Conservation (phyloP, 2,888 invertebrate genomes). For the Pyrocoelia pectoralis region DNA sequence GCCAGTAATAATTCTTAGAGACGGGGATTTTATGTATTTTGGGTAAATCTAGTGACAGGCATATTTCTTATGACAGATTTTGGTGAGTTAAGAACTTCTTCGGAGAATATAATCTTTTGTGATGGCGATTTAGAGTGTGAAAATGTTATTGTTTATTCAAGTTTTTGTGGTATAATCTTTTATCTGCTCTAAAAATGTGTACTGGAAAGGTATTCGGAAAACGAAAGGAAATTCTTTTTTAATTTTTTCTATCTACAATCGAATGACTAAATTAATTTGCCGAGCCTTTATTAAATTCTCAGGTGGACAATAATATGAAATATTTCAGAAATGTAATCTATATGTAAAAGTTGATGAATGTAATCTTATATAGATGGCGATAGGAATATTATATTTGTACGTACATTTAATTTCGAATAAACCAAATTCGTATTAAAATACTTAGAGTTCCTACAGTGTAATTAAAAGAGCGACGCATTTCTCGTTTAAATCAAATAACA, state of each 20-base stretch:
- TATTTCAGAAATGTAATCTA: background rate
- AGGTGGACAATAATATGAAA: background rate
- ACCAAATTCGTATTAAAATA: slow-evolving; percentile 1
- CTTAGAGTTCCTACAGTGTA: background rate
- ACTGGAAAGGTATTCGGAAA: background rate
- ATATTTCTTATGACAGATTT: no score
- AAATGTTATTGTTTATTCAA: no score
- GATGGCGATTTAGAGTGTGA: no score
- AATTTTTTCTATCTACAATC: background rate
- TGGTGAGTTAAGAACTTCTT: no score
- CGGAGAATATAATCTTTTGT: no score
- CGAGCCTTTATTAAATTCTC: background rate
- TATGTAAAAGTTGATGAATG: background rate
- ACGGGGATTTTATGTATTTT: no score
- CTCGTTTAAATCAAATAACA: slow-evolving; percentile 3
- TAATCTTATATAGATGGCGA: background rate
- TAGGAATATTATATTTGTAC: no score
- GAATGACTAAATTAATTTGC: background rate
- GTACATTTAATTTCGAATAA: background rate
- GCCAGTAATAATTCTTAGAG: no score
- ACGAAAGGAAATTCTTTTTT: background rate
- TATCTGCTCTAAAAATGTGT: background rate
- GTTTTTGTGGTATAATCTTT: no score
- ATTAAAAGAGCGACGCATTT: slow-evolving; percentile 6
- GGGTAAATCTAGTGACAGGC: no score